Evolutionary conservation across 1,140 invertebrate species (phyloP), one percentile per base, ranked within the genome.

Genomic region (Drosophila quadrilineata): DNA sequence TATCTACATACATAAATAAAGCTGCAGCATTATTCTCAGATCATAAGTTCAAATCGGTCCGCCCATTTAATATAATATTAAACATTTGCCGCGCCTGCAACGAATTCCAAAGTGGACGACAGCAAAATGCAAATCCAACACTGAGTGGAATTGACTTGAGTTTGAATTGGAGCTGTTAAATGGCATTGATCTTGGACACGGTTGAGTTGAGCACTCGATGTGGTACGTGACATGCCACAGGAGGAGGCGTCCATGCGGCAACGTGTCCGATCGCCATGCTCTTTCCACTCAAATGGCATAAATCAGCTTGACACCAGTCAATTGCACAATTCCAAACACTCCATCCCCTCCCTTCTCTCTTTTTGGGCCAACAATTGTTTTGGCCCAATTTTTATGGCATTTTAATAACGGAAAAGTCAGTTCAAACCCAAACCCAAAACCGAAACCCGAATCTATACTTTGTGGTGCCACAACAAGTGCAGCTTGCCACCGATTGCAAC

Each of bases 381-480:
- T 84, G 79, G 48, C 73, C 77, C 79, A 84, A 84, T 84, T 84
- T 77, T 66, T 63, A 66, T 74, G 77, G 73, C 60, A 84, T 85
- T 84, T 85, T 77, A 85, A 84, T 73, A 77, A 68, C 68, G n/a
- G n/a, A 76, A 75, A 67, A 45, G 14, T 14, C 22, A n/a, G 21
- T 21, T 35, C 50, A 10, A 46, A 50, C 24, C 40, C 46, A 41
- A 50, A 41, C 12, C 33, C 49, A 36, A 52, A 38, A 17, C 29
- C 35, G 29, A 35, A 41, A n/a, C 3, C n/a, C 8, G 14, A 21
- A 14, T 9, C 21, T 5, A 33, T 60, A 52, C 59, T 28, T 38
- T n/a, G n/a, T n/a, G n/a, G n/a, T n/a, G n/a, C 69, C 28, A 9
- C 9, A 54, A 26, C 38, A 45, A 45, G 29, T 45, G 29, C 52